These are phyloP conservation scores for Dinothrombium tinctorium DNA, from an alignment of 1,140 invertebrate species.

Conservation along the genomic window DNA sequence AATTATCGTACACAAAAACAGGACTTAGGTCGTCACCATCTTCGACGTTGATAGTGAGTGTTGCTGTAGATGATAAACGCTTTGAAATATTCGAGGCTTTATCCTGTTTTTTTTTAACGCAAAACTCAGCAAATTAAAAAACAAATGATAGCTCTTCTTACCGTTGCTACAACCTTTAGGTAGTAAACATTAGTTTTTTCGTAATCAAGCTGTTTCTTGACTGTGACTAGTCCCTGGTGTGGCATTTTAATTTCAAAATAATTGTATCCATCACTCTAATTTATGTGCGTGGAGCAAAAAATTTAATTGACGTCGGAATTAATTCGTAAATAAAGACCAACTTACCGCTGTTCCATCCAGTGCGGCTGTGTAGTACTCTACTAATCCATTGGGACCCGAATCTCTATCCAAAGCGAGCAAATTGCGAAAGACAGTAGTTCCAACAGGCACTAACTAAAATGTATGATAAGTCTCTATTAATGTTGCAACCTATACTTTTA, in stretches of 20 bases:
- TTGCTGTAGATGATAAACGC: conserved; percentile 26
- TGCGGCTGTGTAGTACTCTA: conserved; percentile 43
- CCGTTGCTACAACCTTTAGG: conserved; percentile 11
- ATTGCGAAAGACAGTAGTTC: conserved; percentile 15
- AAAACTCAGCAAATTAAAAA: background rate
- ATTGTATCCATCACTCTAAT: conserved; percentile 45
- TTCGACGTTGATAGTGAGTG: conserved; percentile 51
- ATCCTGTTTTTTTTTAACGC: conserved; percentile 8
- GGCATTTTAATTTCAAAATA: conserved; percentile 40
- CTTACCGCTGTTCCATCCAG: conserved; percentile 20
- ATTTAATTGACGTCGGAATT: conserved; percentile 17
- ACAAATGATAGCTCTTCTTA: conserved; percentile 4
- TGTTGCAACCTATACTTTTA: background rate
- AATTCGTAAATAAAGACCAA: background rate
- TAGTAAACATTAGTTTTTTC: conserved; percentile 11
- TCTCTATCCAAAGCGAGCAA: conserved; percentile 14
- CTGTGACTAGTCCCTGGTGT: conserved; percentile 15
- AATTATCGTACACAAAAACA: conserved; percentile 54
- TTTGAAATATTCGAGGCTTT: conserved; percentile 11
- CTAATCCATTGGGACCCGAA: conserved; percentile 52
- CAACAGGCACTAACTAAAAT: conserved; percentile 14
- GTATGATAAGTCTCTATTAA: background rate
- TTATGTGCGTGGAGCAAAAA: conserved; percentile 24
- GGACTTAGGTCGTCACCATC: conserved; percentile 30
- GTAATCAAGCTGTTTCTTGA: conserved; percentile 14